These are phyloP conservation scores for Brienomyrus longianalis DNA, from an alignment of 2,113 vertebrate species.

Conservation along the genomic window DNA sequence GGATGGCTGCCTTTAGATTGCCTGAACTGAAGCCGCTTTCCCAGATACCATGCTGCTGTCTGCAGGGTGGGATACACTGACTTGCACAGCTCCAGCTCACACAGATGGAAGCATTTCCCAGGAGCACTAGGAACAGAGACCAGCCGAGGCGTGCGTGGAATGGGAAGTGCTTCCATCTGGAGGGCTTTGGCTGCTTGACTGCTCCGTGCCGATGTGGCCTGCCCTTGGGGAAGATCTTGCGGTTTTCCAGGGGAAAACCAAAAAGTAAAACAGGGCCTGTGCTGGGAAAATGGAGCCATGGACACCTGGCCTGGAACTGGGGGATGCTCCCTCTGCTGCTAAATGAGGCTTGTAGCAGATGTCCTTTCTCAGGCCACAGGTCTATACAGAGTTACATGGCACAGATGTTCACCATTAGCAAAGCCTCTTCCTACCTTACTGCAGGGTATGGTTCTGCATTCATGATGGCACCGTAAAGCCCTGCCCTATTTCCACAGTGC, in stretches of 20 bases:
- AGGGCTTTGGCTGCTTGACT: background rate
- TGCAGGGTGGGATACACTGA: background rate
- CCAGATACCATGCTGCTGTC: background rate
- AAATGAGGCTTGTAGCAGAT: slow-evolving; percentile 35
- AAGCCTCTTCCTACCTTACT: slow-evolving; percentile 20
- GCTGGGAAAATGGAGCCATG: background rate
- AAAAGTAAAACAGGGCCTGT: background rate
- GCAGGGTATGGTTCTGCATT: background rate
- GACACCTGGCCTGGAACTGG: background rate
- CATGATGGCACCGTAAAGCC: background rate
- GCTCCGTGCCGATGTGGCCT: background rate
- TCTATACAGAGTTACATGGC: slow-evolving; percentile 15
- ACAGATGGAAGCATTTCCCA: slow-evolving; percentile 10
- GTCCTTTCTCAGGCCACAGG: slow-evolving; percentile 28
- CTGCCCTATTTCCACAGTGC: background rate
- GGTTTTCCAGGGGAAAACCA: background rate
- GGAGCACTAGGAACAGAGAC: background rate
- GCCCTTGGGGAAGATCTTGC: background rate
- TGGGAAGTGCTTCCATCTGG: slow-evolving; percentile 6
- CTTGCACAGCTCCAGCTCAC: background rate
- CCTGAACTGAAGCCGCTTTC: background rate
- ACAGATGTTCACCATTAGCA: slow-evolving; percentile 54
- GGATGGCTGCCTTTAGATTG: background rate
- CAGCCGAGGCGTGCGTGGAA: background rate
- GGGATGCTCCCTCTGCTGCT: slow-evolving; percentile 17